Percentiles rank a stretch among this genome's conserved stretches.
These are phyloP conservation scores for Tetrao urogallus DNA, from an alignment of 2,113 vertebrate genomes.

Conservation along the genomic window DNA sequence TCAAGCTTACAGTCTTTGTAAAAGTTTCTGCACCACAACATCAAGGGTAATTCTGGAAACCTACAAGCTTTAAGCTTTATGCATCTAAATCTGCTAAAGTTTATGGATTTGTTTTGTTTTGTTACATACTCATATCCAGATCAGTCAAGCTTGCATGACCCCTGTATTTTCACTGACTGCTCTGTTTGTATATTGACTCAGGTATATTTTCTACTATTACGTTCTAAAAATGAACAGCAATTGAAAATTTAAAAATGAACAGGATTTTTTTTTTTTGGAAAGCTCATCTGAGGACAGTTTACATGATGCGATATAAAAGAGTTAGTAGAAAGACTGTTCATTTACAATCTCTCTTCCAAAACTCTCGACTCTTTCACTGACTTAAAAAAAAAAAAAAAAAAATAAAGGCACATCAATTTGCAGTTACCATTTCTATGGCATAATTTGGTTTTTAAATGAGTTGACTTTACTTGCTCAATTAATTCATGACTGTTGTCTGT, in stretches of 20 bases:
- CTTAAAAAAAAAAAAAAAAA: neutral
- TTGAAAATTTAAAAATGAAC: neutral
- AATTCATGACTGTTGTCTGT: neutral
- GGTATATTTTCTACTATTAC: neutral
- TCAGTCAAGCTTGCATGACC: neutral
- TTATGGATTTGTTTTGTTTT: neutral
- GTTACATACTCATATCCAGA: neutral
- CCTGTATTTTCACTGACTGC: neutral
- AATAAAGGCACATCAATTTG: neutral
- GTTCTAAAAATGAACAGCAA: neutral
- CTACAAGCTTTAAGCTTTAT: neutral
- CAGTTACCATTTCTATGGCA: neutral
- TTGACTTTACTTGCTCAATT: neutral
- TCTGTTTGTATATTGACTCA: neutral
- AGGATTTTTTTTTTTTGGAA: neutral
- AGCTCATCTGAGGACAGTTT: neutral
- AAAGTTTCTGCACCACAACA: neutral
- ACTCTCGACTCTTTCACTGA: neutral
- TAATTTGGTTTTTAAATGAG: neutral
- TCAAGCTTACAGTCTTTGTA: neutral
- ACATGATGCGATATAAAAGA: neutral
- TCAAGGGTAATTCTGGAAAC: neutral
- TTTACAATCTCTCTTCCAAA: neutral
- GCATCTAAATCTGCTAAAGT: neutral
- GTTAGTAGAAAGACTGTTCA: neutral